Percentiles rank a stretch among this genome's conserved stretches.
phyloP scores from a whole-genome alignment of 2,113 vertebrate species.

The Taurulus bubalis region DNA sequence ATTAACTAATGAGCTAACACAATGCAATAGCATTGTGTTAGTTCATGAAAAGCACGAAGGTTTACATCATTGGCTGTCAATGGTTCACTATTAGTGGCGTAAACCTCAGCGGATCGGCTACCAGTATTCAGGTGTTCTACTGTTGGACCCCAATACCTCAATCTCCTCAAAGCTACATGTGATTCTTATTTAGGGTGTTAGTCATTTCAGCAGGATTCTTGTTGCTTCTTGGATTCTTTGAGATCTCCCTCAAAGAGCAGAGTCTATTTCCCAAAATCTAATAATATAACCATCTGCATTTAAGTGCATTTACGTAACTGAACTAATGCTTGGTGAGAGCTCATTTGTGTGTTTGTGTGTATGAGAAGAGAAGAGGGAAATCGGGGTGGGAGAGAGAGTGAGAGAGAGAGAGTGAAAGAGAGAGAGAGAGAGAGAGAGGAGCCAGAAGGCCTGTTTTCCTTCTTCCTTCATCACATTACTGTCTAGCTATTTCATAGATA shows the following conservation, averaged over 20 bases:
- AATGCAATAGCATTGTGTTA: neutral
- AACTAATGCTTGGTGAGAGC: conserved; percentile 25
- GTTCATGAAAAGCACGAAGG: neutral
- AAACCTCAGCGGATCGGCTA: neutral
- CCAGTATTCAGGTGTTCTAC: neutral
- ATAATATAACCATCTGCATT: conserved; percentile 9
- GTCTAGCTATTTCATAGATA: conserved; percentile 20
- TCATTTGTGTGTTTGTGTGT: conserved; percentile 12
- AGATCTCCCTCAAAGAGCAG: neutral
- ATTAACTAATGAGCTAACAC: no score
- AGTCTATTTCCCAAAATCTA: neutral
- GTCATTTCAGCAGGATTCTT: neutral
- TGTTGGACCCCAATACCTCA: neutral
- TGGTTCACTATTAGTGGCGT: neutral
- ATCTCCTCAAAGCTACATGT: neutral
- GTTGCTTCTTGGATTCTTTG: neutral
- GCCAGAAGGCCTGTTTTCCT: conserved; percentile 2
- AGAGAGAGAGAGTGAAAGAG: neutral
- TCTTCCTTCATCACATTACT: conserved; percentile 44
- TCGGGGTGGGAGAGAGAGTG: neutral
- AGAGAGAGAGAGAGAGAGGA: neutral
- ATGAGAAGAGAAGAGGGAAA: neutral
- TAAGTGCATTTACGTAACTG: no score
- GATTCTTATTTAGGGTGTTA: neutral
- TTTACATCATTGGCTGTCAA: neutral